Percentiles rank a stretch among this genome's conserved stretches.
These are phyloP conservation scores for Phaethornis superciliosus DNA, from an alignment of 2,113 vertebrate species.

Conservation along the genomic window DNA sequence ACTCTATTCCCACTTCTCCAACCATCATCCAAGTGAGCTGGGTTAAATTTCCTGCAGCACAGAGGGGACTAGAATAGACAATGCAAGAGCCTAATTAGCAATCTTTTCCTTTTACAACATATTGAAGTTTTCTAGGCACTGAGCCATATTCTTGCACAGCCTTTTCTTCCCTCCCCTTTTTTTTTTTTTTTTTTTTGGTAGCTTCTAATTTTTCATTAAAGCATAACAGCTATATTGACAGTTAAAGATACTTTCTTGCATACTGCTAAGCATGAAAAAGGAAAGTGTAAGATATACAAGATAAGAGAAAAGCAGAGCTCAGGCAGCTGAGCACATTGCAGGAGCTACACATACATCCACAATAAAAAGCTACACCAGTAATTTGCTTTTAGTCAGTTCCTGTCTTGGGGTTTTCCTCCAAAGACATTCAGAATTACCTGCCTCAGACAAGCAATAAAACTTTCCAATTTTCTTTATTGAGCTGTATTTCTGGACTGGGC, in stretches of 20 bases:
- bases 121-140: constrained; percentile 70
- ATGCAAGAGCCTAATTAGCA: constrained; percentile 57
- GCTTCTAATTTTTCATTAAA: constrained; percentile 60
- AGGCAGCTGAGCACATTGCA: neutral
- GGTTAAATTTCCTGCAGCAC: constrained; percentile 53
- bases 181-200: neutral
- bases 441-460: neutral
- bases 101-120: constrained; percentile 59
- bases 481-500: neutral
- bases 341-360: neutral
- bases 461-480: neutral
- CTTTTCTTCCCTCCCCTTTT: neutral
- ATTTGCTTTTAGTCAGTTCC: constrained; percentile 31
- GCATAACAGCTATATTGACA: constrained; percentile 45
- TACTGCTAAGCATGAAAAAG: constrained; percentile 18
- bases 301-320: neutral
- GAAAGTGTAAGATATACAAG: neutral
- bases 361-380: neutral
- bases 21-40: constrained; percentile 41
- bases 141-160: constrained; percentile 55
- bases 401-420: neutral
- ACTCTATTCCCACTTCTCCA: constrained; percentile 60
- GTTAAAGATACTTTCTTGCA: constrained; percentile 18
- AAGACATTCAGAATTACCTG: neutral
- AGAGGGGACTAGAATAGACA: constrained; percentile 39